Evolutionary conservation across 2,113 vertebrate genomes (phyloP), one percentile per base, ranked within the genome.

Genomic region (Phalacrocorax carbo): DNA sequence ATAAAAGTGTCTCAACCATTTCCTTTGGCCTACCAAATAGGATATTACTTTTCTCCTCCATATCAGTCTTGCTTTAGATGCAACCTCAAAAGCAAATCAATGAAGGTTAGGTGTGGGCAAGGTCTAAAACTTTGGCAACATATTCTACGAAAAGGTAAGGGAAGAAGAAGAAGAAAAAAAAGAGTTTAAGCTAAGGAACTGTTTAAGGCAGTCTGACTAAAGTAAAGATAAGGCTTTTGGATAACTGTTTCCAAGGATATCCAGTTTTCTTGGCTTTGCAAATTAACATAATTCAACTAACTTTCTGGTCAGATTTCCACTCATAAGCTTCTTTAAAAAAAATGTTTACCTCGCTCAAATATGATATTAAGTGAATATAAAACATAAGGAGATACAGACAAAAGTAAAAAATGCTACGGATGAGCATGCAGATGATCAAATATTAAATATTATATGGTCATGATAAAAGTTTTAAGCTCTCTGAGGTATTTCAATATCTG

Each of bases 151-250:
- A 55, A 71, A 71, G 23, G 13, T 54, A 76, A 58, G 27, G 38
- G 38, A 38, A 38, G 10, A 38, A 38, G 38, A 38, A 38, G 38
- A 38, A 38, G 10, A 38, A 27, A 38, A 57, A 81, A 38, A 48
- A 32, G 62, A 27, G 21, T 16, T 66, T 73, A 61, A 90, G 62
- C 76, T 78, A 69, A 94, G 77, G 93, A 96, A 97, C 70, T 94
- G 91, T 94, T 96, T 97, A 97, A 97, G 96, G 96, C 95, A 95
- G 94, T 81, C 93, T 95, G 95, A 96, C 95, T 95, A 94, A 91
- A 96, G 79, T 79, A 94, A 97, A 97, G 61, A 88, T 96, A 97
- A 97, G 96, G 96, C 92, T 95, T 95, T 92, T 87, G 49, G 57
- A 92, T 58, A 88, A 92, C 65, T 71, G 81, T 78, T 94, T 93